A percentile compares a stretch with the other conserved stretches of the same genome.
These are phyloP conservation scores for Drosophila hydei DNA, from an alignment of 1,140 invertebrate genomes.

Conservation along the genomic window DNA sequence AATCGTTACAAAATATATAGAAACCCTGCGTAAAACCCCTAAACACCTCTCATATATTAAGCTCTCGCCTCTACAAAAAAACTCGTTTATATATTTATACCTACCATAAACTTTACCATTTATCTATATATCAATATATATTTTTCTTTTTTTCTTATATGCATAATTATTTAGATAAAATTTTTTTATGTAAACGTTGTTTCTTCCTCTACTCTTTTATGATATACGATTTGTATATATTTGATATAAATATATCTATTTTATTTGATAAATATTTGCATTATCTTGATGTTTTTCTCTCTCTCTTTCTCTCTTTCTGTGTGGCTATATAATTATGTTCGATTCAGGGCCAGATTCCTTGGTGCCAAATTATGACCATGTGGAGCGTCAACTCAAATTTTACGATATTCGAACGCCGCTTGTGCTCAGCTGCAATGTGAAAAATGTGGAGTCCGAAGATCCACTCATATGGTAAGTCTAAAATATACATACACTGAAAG, in stretches of 20 bases:
- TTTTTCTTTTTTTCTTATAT: conserved; percentile 17
- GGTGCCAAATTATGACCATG: conserved; percentile 83
- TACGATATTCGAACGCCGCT: conserved; percentile 80
- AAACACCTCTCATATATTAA: conserved; percentile 55
- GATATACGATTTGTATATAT: conserved; percentile 10
- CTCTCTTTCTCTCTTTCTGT: conserved; percentile 31
- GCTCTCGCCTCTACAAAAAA: conserved; percentile 65
- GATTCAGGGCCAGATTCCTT: conserved; percentile 73
- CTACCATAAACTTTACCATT: conserved; percentile 23
- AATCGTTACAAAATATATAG: neutral
- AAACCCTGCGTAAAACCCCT: neutral
- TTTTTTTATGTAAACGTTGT: conserved; percentile 68
- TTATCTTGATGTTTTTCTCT: conserved; percentile 23
- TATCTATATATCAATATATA: neutral
- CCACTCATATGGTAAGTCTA: conserved; percentile 71
- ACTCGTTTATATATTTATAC: conserved; percentile 37
- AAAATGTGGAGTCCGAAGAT: conserved; percentile 46
- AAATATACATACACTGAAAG: conserved; percentile 1
- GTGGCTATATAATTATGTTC: neutral
- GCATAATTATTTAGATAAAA: conserved; percentile 54
- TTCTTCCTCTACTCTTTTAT: conserved; percentile 36
- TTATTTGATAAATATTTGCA: conserved; percentile 10
- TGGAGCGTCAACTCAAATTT: conserved; percentile 77
- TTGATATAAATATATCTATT: conserved; percentile 8
- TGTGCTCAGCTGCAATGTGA: conserved; percentile 81